Evolutionary conservation across 2,113 vertebrate genomes (phyloP), one percentile per base, ranked within the genome.

Genomic region (Accipiter cooperii): DNA sequence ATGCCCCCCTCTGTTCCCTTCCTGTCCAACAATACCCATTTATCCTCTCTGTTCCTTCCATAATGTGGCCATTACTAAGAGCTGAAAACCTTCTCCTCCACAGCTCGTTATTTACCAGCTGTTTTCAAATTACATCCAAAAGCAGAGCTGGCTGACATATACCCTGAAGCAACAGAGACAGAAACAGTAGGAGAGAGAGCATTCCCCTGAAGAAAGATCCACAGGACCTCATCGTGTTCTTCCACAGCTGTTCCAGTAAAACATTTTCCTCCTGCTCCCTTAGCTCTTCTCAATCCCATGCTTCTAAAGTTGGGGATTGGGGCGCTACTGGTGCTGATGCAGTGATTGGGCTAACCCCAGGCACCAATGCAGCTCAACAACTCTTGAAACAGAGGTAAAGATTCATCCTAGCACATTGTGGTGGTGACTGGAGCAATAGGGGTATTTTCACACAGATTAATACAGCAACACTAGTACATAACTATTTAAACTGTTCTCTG

Each of bases 401-500:
- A 44, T 78, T 91, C 38, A 46, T 47, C 29, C 36, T 44, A 28
- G 76, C 38, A 14, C 34, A 64, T 5, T 78, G 31, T 49, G 26
- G 29, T 51, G 13, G 20, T 86, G 79, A 81, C 64, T 68, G 46
- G 52, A 87, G 91, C 61, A 89, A 38, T 28, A 73, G 38, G 24
- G 18, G 18, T 47, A 87, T 92, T 95, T 97, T 97, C 85, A 84
- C 52, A 90, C 38, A 89, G 38, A 89, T 89, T 93, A 88, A 90
- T 71, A 57, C 52, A 90, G 70, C 19, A 84, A 33, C 2, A 4
- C 54, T 25, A 65, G 81, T 61, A 73, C 60, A 54, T 46, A 78
- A 68, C 73, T 87, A 91, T 87, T 94, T 83, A 84, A 96, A 94
- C 49, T 87, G 36, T 86, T 84, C 61, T 73, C 69, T 73, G 77